A percentile compares a stretch with the other conserved stretches of the same genome.
These are phyloP conservation scores for Sitta europaea DNA, from an alignment of 2,113 vertebrate species.

Conservation along the genomic window DNA sequence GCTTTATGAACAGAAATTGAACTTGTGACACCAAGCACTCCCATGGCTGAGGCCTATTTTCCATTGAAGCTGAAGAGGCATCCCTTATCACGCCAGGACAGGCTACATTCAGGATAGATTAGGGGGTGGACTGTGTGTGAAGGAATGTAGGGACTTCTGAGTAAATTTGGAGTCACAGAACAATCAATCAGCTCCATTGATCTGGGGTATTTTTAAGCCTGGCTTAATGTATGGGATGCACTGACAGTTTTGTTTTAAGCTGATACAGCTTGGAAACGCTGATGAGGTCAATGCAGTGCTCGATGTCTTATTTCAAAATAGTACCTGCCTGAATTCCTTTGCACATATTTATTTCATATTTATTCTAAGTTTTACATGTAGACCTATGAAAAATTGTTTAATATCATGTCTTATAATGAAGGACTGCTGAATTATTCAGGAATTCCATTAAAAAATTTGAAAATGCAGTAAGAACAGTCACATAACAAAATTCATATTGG, in stretches of 20 bases:
- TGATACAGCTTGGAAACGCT: background rate
- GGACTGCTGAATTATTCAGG: background rate
- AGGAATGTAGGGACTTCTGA: background rate
- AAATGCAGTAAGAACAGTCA: background rate
- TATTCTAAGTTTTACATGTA: background rate
- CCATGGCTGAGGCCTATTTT: background rate
- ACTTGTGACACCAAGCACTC: background rate
- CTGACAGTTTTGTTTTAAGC: background rate
- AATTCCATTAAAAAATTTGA: background rate
- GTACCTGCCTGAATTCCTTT: background rate
- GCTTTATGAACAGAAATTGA: background rate
- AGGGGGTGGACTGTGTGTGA: background rate
- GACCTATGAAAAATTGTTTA: background rate
- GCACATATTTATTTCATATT: background rate
- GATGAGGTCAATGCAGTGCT: background rate
- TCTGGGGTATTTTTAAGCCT: background rate
- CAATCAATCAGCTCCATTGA: background rate
- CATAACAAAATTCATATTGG: background rate
- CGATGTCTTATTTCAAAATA: background rate
- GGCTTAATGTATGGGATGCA: background rate
- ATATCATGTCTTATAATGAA: background rate
- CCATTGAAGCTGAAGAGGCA: background rate
- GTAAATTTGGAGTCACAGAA: background rate
- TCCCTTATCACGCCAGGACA: background rate
- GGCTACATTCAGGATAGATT: accelerated